Evolutionary conservation across 2,797 vertebrate species (phyloP).

Genomic region (Petrocephalus schoutedeni): DNA sequence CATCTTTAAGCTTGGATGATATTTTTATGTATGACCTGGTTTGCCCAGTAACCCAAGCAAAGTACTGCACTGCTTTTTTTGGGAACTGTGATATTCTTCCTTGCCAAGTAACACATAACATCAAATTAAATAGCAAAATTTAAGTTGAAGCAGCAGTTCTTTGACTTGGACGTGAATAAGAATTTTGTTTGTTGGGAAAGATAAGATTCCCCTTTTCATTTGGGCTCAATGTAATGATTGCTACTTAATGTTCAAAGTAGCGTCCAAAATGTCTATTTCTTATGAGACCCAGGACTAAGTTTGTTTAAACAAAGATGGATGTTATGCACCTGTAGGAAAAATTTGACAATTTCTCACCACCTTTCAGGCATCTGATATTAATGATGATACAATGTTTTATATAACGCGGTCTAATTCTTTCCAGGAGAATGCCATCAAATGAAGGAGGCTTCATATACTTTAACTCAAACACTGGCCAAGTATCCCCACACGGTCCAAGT

Average conservation of each 20-base stretch:
- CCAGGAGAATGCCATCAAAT: neutral
- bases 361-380: neutral
- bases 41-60: neutral
- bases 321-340: neutral
- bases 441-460: neutral
- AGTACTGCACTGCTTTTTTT: neutral
- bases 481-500: neutral
- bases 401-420: neutral
- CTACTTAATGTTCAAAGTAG: neutral
- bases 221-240: neutral
- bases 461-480: neutral
- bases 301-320: neutral
- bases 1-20: neutral
- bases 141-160: neutral
- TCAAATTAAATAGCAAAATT: neutral
- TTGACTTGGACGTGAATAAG: neutral
- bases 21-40: neutral
- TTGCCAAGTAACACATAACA: neutral
- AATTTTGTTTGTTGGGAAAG: neutral
- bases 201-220: neutral
- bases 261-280: neutral
- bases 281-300: neutral
- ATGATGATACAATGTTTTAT: neutral
- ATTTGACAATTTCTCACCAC: neutral
- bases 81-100: neutral